These are phyloP conservation scores for Gymnothorax reevesii DNA, from an alignment of 2,797 vertebrate genomes.

Conservation along the genomic window DNA sequence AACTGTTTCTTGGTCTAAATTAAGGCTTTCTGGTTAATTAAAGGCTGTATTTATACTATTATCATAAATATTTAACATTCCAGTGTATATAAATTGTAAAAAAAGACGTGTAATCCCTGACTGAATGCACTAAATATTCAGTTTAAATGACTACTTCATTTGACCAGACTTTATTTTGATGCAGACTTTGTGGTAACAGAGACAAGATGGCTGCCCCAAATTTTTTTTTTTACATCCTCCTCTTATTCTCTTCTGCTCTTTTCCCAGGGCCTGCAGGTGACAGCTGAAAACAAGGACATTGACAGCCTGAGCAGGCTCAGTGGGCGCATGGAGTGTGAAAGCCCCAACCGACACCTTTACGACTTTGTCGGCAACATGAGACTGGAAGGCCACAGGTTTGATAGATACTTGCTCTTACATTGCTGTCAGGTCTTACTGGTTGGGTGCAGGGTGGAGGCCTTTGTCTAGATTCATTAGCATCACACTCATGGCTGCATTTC, in stretches of 20 bases:
- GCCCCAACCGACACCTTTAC: constrained; percentile 94
- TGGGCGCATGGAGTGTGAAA: constrained; percentile 95
- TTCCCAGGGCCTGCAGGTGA: constrained; percentile 85
- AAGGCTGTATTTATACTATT: not conserved
- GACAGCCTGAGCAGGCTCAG: constrained; percentile 88
- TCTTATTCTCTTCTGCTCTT: not conserved
- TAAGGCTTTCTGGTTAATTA: too few relatives aligned
- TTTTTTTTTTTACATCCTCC: not conserved
- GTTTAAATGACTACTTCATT: not conserved
- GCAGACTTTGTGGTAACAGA: not conserved
- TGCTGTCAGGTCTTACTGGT: not conserved
- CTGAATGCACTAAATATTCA: not conserved
- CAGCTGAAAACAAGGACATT: constrained; percentile 89
- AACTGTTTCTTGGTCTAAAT: not conserved
- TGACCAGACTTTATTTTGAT: not conserved
- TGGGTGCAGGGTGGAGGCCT: not conserved
- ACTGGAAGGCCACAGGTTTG: constrained; percentile 88
- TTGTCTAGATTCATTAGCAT: not conserved
- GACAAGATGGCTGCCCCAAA: not conserved
- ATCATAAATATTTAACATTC: not conserved
- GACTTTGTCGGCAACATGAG: constrained; percentile 98
- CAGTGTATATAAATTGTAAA: not conserved
- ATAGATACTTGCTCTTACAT: not conserved
- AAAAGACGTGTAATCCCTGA: not conserved
- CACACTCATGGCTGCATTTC: not conserved